Conservation (phyloP, 2,797 vertebrate genomes). For the Chelmon rostratus region DNA sequence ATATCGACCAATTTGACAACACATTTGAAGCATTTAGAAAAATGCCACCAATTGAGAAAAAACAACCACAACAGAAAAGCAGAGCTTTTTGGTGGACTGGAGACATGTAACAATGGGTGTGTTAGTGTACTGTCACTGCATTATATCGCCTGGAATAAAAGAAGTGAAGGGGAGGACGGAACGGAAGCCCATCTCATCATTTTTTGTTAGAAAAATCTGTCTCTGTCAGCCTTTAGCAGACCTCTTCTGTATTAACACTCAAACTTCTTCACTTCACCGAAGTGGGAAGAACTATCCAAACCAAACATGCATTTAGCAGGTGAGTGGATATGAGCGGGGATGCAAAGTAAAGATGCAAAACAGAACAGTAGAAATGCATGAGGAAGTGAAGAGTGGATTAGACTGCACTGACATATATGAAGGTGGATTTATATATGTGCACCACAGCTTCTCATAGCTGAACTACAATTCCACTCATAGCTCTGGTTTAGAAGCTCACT, state of each 20-base stretch:
- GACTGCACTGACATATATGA: not conserved
- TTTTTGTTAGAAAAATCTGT: not conserved
- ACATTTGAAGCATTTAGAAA: not conserved
- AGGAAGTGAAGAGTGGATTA: not conserved
- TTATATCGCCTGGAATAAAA: not conserved
- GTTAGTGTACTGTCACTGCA: not conserved
- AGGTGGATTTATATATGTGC: not conserved
- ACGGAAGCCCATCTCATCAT: not conserved
- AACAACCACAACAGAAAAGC: not conserved
- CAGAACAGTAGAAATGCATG: not conserved
- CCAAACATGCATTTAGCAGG: not conserved
- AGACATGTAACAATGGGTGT: not conserved
- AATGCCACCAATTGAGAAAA: not conserved
- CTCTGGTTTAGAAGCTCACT: constrained; percentile 1
- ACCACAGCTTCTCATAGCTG: not conserved
- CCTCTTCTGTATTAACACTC: not conserved
- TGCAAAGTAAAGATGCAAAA: not conserved
- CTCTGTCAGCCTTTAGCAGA: not conserved
- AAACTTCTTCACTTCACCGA: not conserved
- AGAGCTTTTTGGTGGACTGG: not conserved
- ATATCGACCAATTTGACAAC: not conserved
- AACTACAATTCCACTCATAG: constrained; percentile 8
- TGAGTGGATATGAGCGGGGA: not conserved
- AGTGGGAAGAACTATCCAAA: not conserved
- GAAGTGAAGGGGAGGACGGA: not conserved